These are phyloP conservation scores for Macaria liturata DNA, from an alignment of 2,888 invertebrate genomes.

Conservation along the genomic window DNA sequence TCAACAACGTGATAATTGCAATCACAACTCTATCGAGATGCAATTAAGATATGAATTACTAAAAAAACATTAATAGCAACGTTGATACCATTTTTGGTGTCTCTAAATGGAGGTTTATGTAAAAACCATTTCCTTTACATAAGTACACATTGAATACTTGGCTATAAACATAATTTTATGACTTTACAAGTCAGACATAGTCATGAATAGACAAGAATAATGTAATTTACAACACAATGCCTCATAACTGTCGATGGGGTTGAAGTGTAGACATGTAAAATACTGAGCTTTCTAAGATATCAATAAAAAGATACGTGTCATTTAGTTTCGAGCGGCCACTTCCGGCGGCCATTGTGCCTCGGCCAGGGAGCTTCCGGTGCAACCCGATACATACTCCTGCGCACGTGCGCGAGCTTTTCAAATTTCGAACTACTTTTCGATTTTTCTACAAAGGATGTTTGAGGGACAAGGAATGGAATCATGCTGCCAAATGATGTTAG, in stretches of 20 bases:
- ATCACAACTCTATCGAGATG: conserved; percentile 17
- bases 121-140: conserved; percentile 13
- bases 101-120: neutral
- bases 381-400: conserved; percentile 82
- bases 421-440: conserved; percentile 60
- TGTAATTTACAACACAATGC: conserved; percentile 24
- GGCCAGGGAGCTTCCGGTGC: conserved; percentile 76
- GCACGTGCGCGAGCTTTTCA: conserved; percentile 82
- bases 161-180: conserved; percentile 3
- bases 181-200: neutral
- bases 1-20: conserved; percentile 18
- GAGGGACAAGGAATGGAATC: conserved; percentile 40
- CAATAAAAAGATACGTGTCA: conserved; percentile 82
- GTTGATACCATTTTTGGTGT: conserved; percentile 10
- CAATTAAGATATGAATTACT: conserved; percentile 12
- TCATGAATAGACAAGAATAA: conserved; percentile 5
- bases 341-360: conserved; percentile 79
- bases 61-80: too few relatives aligned
- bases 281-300: conserved; percentile 79
- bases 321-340: conserved; percentile 79
- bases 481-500: conserved; percentile 28
- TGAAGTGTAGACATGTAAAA: conserved; percentile 73
- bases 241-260: conserved; percentile 55
- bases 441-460: conserved; percentile 59
- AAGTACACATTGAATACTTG: conserved; percentile 5